phyloP scores from a whole-genome alignment of 2,113 vertebrate species.

The Cephalophus harveyi region DNA sequence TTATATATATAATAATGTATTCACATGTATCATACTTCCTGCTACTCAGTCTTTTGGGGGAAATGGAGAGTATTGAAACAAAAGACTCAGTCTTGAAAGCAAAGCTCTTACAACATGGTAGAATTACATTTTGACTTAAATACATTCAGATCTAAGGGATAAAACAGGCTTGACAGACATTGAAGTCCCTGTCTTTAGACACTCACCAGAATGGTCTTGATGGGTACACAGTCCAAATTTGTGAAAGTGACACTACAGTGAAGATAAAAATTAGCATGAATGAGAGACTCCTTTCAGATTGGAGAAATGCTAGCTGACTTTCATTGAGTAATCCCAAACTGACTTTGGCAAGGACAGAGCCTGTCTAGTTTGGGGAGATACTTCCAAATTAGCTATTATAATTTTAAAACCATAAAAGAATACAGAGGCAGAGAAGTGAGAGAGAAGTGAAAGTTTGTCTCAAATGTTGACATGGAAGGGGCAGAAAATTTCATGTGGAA shows the following conservation, averaged over 20 bases:
- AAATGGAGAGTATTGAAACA: neutral
- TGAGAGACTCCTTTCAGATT: neutral
- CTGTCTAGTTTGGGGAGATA: neutral
- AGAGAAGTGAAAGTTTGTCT: neutral
- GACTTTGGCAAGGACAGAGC: neutral
- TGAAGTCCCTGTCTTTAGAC: neutral
- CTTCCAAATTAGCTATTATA: neutral
- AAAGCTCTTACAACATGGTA: neutral
- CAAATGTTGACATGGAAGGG: neutral
- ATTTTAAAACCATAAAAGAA: neutral
- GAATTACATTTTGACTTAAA: neutral
- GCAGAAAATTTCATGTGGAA: neutral
- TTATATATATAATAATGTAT: neutral
- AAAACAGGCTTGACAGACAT: neutral
- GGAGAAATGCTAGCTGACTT: neutral
- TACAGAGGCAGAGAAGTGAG: neutral
- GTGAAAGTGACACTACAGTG: neutral
- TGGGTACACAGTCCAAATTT: neutral
- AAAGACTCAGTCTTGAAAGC: neutral
- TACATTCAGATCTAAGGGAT: neutral
- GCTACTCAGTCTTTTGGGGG: neutral
- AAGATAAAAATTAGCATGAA: neutral
- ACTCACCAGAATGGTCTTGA: neutral
- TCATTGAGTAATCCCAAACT: neutral
- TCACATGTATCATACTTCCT: neutral